Conservation (phyloP, 2,797 vertebrate genomes). For the Sebastes alutus region DNA sequence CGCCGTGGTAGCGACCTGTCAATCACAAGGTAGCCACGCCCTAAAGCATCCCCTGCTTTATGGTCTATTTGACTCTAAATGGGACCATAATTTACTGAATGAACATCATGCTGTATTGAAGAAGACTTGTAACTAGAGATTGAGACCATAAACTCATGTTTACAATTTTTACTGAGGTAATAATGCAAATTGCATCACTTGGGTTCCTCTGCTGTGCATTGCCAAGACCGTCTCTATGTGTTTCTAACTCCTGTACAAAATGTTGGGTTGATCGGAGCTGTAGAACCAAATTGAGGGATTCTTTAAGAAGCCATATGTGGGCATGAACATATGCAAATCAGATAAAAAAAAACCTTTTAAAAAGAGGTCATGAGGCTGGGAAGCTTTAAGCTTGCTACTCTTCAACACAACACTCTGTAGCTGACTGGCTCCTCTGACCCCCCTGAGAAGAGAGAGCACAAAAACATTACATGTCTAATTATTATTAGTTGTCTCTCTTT, state of each 20-base stretch:
- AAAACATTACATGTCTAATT: background rate
- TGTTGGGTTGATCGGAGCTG: background rate
- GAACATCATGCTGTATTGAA: too few relatives aligned
- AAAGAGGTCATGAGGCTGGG: conserved; percentile 1
- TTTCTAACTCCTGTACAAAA: background rate
- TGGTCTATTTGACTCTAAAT: too few relatives aligned
- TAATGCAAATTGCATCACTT: background rate
- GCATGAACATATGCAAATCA: conserved; percentile 23
- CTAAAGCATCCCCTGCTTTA: too few relatives aligned
- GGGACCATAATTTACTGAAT: too few relatives aligned
- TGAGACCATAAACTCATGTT: too few relatives aligned
- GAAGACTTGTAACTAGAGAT: too few relatives aligned
- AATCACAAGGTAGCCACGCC: too few relatives aligned
- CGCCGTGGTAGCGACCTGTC: too few relatives aligned
- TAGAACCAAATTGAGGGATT: conserved; percentile 2
- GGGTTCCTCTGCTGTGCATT: background rate
- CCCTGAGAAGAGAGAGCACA: background rate
- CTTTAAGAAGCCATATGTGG: conserved; percentile 3
- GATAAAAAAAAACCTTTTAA: background rate
- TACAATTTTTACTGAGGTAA: too few relatives aligned
- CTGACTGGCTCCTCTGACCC: background rate
- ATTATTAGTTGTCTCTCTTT: background rate
- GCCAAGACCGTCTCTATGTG: background rate
- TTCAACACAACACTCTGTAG: background rate
- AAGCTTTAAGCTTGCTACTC: background rate